Evolutionary conservation across 2,797 vertebrate species (phyloP), one percentile per base, ranked within the genome.

Genomic region (Coregonus ussuriensis): DNA sequence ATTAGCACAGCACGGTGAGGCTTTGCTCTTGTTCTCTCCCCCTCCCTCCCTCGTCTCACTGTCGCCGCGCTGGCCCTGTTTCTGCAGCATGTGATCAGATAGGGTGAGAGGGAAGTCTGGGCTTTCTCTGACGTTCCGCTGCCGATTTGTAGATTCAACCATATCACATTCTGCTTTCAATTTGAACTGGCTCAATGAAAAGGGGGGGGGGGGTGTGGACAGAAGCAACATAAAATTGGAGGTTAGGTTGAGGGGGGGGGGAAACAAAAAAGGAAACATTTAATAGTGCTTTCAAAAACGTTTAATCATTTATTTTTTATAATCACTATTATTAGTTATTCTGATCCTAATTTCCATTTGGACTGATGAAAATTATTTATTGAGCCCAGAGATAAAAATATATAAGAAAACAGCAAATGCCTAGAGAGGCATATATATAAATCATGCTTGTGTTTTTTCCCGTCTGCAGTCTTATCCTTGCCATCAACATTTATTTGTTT

Each of bases 401-500:
- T 75, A 78, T 82, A 78, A 78, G 78, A 84, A 91, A 91, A 85
- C 77, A 80, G 81, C 83, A 87, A 86, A 83, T 81, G 83, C 81
- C 77, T 67, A 78, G 82, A 86, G 76, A 88, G 76, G 82, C 82
- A 82, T 79, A 88, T 91, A 25, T 25, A 92, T 93, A 93, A 93
- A 93, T 92, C 86, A 92, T 86, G 88, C 82, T 75, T 81, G 75
- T 87, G 88, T 83, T 56, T 4, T 53, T 41, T 77, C 88, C 9
- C 83, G 85, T 84, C 86, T 83, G 85, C 80, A 84, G 86, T 85
- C 87, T 91, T 93, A 94, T 95, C 91, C 79, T 81, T 78, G 82
- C 89, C 88, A 94, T 94, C 91, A 84, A 86, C 88, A 88, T 90
- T 91, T 91, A 91, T 92, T 91, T 91, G 89, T 91, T 87, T 83